Evolutionary conservation across 53 echinoderm and acorn worm species (phyloP), one percentile per base, ranked within the genome.

Genomic region (Apostichopus leukothele): DNA sequence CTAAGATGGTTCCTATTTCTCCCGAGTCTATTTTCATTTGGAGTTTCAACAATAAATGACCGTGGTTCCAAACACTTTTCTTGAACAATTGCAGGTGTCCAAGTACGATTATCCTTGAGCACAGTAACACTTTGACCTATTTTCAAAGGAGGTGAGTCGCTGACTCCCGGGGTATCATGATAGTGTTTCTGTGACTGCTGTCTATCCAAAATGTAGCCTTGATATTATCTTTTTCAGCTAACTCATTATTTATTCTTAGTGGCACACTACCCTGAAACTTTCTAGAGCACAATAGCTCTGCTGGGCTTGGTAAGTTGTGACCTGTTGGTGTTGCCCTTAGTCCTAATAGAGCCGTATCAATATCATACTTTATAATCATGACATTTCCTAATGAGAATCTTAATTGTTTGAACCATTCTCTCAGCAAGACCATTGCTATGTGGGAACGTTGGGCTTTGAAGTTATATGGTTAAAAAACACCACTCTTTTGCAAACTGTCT

Each of bases 381-480:
- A 59, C 60, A 83, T 57, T 83, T 60, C 61, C 21, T 83, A 18
- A 84, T 84, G 21, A 84, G 14, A 59, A 59, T 84, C 23, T 84
- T 84, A 9, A 63, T 60, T 84, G 84, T 84, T 4, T 84, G 84
- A 5, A 60, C 84, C 61, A 60, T 84, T 26, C 84, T 84, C 66
- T 84, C 84, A 84, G 84, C 84, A 57, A 57, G 84, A 7, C 66
- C 84, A 63, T 84, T 84, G 84, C 84, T 84, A 11, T 84, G 84
- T 60, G 61, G 66, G 27, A 84, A 84, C 60, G 61, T 59, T 20
- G 66, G 84, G 12, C 84, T 84, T 14, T 25, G 84, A 84, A 8
- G 60, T 63, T 27, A 84, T 27, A 78, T 78, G 52, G 79, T 78
- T 3, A 50, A 78, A 50, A 78, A 25, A 25, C 84, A 84, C 60